These are phyloP conservation scores for Calliopum simillimum DNA, from an alignment of 2,888 invertebrate genomes.

Conservation along the genomic window DNA sequence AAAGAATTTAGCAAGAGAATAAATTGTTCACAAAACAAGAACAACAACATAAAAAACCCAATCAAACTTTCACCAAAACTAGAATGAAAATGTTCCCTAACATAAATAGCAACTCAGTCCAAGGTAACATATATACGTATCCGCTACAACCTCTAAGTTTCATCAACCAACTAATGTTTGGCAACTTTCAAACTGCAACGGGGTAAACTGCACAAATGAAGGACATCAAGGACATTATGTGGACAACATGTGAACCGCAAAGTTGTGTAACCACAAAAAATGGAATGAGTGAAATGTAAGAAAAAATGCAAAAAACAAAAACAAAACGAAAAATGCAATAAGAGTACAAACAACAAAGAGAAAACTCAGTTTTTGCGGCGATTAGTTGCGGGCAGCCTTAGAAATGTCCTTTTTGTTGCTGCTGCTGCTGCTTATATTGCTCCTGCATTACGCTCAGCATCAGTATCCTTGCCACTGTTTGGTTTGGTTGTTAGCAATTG, in stretches of 20 bases:
- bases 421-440: neutral
- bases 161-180: too few species aligned
- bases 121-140: too few species aligned
- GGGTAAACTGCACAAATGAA: too few species aligned
- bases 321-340: too few species aligned
- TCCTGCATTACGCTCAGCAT: neutral
- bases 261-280: neutral
- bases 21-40: too few species aligned
- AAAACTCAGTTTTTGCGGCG: neutral
- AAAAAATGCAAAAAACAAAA: neutral
- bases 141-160: too few species aligned
- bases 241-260: conserved; percentile 6
- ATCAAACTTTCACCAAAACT: too few species aligned
- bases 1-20: too few species aligned
- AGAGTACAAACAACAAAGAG: neutral
- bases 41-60: too few species aligned
- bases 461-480: neutral
- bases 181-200: too few species aligned
- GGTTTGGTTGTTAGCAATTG: neutral
- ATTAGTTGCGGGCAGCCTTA: neutral
- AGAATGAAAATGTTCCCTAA: too few species aligned
- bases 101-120: too few species aligned
- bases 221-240: neutral
- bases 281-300: neutral
- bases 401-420: neutral